Base-by-base conservation (phyloP, 2,888 invertebrate genomes). In the Eupithecia tripunctaria region DNA sequence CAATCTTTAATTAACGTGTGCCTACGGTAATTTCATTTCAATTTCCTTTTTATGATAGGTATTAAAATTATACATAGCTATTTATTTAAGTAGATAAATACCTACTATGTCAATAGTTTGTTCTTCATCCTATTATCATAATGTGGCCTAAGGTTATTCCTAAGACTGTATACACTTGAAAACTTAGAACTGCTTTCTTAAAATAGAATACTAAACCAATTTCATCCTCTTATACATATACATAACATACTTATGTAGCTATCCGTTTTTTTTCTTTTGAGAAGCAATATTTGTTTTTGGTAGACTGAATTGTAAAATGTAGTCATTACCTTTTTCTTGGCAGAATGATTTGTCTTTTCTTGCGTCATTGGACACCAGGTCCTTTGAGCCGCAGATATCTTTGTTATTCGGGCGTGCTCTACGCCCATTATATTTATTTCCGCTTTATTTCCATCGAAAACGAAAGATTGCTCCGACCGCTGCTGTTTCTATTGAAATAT, bases 401-500 rank as follows among this genome's bases (percentile, higher is more conserved):
- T 71, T 65, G 51, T 71, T 59, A 62, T 62, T 62, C 71, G 68
- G 25, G 32, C 41, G 47, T 71, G 62, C 62, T 63, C 21, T 41
- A 7, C 38, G 64, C 64, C 25, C 38, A 71, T 74, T 71, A 66
- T 66, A 66, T 74, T 32, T 41, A 65, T 60, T 18, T 14, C 38
- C 36, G 70, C 64, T 64, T 72, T 73, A 71, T 76, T 75, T 74
- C 67, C 68, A 75, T 73, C 66, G 73, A 60, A 76, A 75, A 65
- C 62, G 71, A 75, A 64, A 67, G 76, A 79, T 75, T 76, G 77
- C 75, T 71, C 71, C 75, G 69, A 70, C 71, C 73, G 73, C 70
- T 72, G 73, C 70, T 72, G 71, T 76, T 74, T 51, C 73, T 71
- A 71, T 74, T 76, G 75, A 76, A 75, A 79, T 70, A 71, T 76